phyloP scores from a whole-genome alignment of 2,113 vertebrate genomes.

The Hippocampus comes region DNA sequence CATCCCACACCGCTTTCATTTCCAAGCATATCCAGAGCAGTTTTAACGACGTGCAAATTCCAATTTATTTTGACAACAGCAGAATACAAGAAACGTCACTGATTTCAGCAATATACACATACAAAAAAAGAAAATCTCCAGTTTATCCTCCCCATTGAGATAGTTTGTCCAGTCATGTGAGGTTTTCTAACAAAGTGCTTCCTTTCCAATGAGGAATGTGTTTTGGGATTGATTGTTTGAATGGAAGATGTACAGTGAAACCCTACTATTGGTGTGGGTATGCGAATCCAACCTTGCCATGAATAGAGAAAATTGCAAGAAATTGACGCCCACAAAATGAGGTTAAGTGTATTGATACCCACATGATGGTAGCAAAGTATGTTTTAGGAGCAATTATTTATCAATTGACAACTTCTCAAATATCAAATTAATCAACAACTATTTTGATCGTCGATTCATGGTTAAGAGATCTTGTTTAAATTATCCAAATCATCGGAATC shows the following conservation, averaged over 20 bases:
- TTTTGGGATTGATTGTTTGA: background rate
- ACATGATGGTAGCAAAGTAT: too few species aligned
- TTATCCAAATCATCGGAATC: too few species aligned
- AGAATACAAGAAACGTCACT: slow-evolving; percentile 8
- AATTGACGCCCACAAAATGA: too few species aligned
- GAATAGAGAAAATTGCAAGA: background rate
- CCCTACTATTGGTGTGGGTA: background rate
- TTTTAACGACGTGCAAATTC: slow-evolving; percentile 58
- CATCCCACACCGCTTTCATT: slow-evolving; percentile 31
- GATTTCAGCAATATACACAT: slow-evolving; percentile 11
- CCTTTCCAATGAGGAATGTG: slow-evolving; percentile 22
- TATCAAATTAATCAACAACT: too few species aligned
- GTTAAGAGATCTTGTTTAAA: too few species aligned
- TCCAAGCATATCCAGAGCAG: slow-evolving; percentile 14
- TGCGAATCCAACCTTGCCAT: background rate
- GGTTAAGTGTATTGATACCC: too few species aligned
- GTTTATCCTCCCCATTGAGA: slow-evolving; percentile 37
- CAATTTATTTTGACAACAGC: slow-evolving; percentile 28
- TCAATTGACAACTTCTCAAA: too few species aligned
- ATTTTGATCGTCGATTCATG: too few species aligned
- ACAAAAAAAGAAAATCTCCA: slow-evolving; percentile 41
- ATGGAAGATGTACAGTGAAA: background rate
- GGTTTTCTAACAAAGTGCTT: slow-evolving; percentile 39
- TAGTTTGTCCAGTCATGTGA: slow-evolving; percentile 42
- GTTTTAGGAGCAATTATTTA: too few species aligned